phyloP scores from a whole-genome alignment of 2,888 invertebrate genomes.

The Thereva nobilitata region DNA sequence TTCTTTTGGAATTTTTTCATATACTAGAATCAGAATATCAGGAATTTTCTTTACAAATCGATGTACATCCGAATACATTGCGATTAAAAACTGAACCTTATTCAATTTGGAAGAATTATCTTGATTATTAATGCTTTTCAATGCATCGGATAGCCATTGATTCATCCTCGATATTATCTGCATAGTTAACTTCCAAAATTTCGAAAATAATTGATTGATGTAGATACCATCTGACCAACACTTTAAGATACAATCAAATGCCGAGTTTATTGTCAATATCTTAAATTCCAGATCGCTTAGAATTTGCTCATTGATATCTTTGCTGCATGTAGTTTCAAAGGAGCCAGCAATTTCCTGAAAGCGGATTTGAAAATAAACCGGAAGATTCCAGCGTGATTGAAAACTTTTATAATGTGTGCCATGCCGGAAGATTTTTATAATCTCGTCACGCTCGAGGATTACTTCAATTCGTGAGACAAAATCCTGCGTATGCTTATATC shows the following conservation, averaged over 20 bases:
- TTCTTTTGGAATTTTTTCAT: conserved; percentile 30
- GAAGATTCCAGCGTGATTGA: conserved; percentile 87
- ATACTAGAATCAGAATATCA: conserved; percentile 26
- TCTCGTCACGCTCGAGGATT: conserved; percentile 63
- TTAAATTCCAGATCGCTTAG: not conserved
- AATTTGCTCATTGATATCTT: not conserved
- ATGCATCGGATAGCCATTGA: conserved; percentile 65
- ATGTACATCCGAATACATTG: conserved; percentile 37
- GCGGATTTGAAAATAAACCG: conserved; percentile 90
- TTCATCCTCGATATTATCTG: conserved; percentile 81
- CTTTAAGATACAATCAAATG: conserved; percentile 61
- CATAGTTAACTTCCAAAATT: conserved; percentile 87
- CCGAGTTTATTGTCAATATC: conserved; percentile 49
- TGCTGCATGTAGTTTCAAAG: conserved; percentile 39
- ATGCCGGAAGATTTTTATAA: conserved; percentile 64
- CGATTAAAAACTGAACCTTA: conserved; percentile 5
- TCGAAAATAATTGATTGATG: conserved; percentile 75
- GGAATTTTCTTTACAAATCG: conserved; percentile 32
- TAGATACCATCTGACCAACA: conserved; percentile 84
- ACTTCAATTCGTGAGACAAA: conserved; percentile 75
- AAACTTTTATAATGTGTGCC: conserved; percentile 77
- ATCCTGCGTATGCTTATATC: conserved; percentile 76
- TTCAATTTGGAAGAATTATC: not conserved
- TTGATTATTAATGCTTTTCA: conserved; percentile 2
- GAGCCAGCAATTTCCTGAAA: conserved; percentile 86